Conservation (phyloP, 2,797 vertebrate genomes). For the Xenentodon cancila region DNA sequence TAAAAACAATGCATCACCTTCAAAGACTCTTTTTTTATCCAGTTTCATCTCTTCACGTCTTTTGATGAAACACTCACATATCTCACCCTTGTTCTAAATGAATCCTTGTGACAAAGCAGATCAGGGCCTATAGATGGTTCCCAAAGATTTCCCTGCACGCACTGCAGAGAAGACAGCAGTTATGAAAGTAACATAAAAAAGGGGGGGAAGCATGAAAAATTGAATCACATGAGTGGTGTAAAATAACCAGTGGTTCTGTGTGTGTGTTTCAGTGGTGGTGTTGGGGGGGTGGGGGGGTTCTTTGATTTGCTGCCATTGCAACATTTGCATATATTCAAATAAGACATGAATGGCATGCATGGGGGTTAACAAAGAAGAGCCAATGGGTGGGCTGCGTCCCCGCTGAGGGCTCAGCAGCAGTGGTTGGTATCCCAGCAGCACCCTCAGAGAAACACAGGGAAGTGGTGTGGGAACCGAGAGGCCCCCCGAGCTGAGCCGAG, state of each 20-base stretch:
- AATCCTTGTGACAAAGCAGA: conserved; percentile 65
- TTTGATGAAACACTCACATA: conserved; percentile 47
- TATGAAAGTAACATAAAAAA: conserved; percentile 52
- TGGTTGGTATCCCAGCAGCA: conserved; percentile 68
- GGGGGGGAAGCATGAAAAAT: conserved; percentile 62
- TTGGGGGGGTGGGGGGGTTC: conserved; percentile 58
- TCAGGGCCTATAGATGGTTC: conserved; percentile 60
- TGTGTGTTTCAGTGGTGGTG: too few relatives aligned
- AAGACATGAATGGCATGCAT: conserved; percentile 68
- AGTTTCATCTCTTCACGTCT: not conserved
- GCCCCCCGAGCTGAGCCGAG: conserved; percentile 65
- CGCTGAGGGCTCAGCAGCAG: conserved; percentile 57
- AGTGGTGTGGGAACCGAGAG: conserved; percentile 82
- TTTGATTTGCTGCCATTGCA: conserved; percentile 66
- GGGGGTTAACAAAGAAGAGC: conserved; percentile 73
- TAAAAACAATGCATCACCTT: not conserved
- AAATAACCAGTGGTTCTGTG: not conserved
- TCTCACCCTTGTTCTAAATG: conserved; percentile 49
- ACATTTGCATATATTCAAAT: conserved; percentile 87
- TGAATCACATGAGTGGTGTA: conserved; percentile 28
- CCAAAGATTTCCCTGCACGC: conserved; percentile 48
- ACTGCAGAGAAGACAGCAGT: conserved; percentile 56
- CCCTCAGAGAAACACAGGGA: conserved; percentile 69
- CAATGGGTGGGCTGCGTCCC: conserved; percentile 67
- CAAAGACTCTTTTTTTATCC: not conserved